Evolutionary conservation across 1,140 invertebrate genomes (phyloP), one percentile per base, ranked within the genome.

Genomic region (Papilio xuthus): DNA sequence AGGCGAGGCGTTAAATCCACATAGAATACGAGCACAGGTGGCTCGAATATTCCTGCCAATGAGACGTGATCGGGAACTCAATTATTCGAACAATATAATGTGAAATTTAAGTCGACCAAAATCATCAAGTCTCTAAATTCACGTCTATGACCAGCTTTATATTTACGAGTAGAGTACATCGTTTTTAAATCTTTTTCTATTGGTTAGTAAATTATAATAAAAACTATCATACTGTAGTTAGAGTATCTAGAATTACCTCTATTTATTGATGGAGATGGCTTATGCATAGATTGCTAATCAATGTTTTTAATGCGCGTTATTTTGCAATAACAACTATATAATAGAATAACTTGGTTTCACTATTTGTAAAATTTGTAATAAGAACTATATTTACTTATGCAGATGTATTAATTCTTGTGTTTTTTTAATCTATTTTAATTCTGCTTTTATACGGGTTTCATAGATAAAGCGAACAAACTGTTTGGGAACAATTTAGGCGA

Each of bases 1-100:
- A 90, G 88, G 84, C 86, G 86, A 89, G 82, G 85, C 90, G 90
- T 90, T 93, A 93, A 93, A 92, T 88, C 89, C 91, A 92, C 90
- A 92, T 91, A 93, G 88, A 91, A 89, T 92, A 87, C 85, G 88
- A 84, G 90, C 89, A 90, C 92, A 93, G 92, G 92, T 93, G 92
- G 90, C 89, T 89, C 86, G 82, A 91, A 93, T 93, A 93, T 91
- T 91, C 90, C 83, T 87, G 86, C 91, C 92, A 92, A 93, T 93
- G 86, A 89, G 92, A 93, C 92, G 91, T 93, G 92, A 92, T 92
- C 90, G 85, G 91, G 90, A 92, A 93, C 13, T 76, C 74, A 63
- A 76, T 76, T 42, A 76, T 42, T 56, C 53, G 53, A 76, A 76
- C 56, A 76, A 67, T 76, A 76, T 37, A 76, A 37, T 42, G 50